A percentile compares a stretch with the other conserved stretches of the same genome.
Evolutionary conservation across 2,113 vertebrate genomes (phyloP).

Genomic region (Galeopterus variegatus): DNA sequence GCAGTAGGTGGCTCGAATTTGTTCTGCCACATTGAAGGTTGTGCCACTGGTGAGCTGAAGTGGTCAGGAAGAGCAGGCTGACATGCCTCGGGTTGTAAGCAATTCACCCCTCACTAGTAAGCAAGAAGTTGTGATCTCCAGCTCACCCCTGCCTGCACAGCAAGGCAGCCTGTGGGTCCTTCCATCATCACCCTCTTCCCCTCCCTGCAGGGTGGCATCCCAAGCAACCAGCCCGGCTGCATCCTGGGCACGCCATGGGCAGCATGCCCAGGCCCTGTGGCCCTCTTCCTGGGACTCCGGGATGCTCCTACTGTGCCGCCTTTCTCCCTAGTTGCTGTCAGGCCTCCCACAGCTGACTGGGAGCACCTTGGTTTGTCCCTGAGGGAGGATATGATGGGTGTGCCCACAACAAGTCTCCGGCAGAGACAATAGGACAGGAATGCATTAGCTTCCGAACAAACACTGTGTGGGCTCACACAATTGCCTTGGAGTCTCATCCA

Average conservation of each 20-base stretch:
- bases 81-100: background rate
- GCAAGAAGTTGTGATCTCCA: background rate
- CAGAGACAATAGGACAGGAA: slow-evolving; percentile 85
- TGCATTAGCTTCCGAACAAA: slow-evolving; percentile 84
- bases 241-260: slow-evolving; percentile 63
- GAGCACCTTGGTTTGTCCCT: slow-evolving; percentile 78
- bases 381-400: slow-evolving; percentile 85
- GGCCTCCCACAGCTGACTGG: slow-evolving; percentile 56
- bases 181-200: background rate
- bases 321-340: background rate
- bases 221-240: slow-evolving; percentile 29
- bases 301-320: background rate
- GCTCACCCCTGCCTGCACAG: background rate
- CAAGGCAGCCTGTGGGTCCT: background rate
- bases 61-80: background rate
- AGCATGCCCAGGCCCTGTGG: background rate
- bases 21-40: background rate
- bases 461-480: slow-evolving; percentile 81
- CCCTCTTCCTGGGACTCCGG: background rate
- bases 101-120: background rate
- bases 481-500: slow-evolving; percentile 82
- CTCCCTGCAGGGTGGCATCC: slow-evolving; percentile 41
- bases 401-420: slow-evolving; percentile 81
- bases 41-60: background rate
- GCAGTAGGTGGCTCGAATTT: background rate